Conservation (phyloP, 2,888 invertebrate species). For the Patella pellucida region DNA sequence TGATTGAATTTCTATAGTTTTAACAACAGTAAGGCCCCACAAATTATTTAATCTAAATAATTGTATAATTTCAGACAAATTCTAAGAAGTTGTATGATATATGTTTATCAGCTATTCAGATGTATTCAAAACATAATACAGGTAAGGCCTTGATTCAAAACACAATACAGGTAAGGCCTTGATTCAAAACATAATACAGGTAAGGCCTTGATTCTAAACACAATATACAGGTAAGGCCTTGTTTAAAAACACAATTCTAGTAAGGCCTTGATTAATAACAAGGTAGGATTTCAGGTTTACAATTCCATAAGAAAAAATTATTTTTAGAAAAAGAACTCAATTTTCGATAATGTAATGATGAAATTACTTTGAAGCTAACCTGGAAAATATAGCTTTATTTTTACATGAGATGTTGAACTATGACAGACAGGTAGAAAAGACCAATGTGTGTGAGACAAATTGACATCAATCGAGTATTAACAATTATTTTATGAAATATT, state of each 20-base stretch:
- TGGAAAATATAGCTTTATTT: too few species aligned
- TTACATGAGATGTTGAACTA: too few species aligned
- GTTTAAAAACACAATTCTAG: conserved; percentile 72
- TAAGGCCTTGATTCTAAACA: conserved; percentile 69
- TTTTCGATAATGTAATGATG: too few species aligned
- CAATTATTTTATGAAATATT: not conserved
- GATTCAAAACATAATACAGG: conserved; percentile 72
- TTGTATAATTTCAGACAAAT: conserved; percentile 48
- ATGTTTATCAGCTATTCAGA: conserved; percentile 80
- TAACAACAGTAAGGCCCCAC: conserved; percentile 16
- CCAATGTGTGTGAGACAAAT: too few species aligned
- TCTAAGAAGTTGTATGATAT: conserved; percentile 79
- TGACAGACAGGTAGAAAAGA: too few species aligned
- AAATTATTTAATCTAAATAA: not conserved
- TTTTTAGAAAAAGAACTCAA: too few species aligned
- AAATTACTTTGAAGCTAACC: too few species aligned
- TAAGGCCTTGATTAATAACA: conserved; percentile 15
- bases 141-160: conserved; percentile 70
- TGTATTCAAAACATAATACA: conserved; percentile 75
- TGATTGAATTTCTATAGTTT: not conserved
- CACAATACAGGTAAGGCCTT: conserved; percentile 63
- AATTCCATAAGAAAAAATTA: too few species aligned
- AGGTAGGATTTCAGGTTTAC: too few species aligned
- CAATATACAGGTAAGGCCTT: conserved; percentile 51
- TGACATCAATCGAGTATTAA: too few species aligned